Evolutionary conservation across 2,888 invertebrate genomes (phyloP).

Genomic region (Scaptomyza flava): DNA sequence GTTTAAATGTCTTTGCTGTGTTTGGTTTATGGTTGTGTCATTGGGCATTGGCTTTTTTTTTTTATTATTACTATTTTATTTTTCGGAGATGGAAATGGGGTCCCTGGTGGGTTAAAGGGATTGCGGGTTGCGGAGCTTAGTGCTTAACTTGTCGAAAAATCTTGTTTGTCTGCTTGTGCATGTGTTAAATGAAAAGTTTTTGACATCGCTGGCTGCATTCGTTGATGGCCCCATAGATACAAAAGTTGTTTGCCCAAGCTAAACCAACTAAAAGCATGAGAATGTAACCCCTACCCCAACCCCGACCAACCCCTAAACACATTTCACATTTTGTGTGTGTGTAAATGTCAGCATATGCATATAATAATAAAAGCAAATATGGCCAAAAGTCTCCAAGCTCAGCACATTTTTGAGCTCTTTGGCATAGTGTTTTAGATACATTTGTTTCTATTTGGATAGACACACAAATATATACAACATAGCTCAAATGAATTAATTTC

Average conservation of each 20-base stretch:
- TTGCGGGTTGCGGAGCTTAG: constrained; percentile 43
- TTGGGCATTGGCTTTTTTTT: constrained; percentile 45
- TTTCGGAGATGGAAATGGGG: constrained; percentile 14
- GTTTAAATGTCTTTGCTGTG: constrained; percentile 79
- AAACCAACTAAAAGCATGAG: constrained; percentile 52
- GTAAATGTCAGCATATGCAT: constrained; percentile 78
- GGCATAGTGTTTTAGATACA: constrained; percentile 41
- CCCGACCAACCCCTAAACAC: constrained; percentile 25
- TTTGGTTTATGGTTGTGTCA: constrained; percentile 76
- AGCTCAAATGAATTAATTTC: constrained; percentile 77
- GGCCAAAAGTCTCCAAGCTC: constrained; percentile 67
- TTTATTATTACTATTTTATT: not conserved
- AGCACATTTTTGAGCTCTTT: constrained; percentile 61
- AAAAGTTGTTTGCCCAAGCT: constrained; percentile 74
- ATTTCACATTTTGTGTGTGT: constrained; percentile 17
- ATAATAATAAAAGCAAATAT: constrained; percentile 77
- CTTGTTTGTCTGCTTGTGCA: constrained; percentile 65
- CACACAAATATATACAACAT: constrained; percentile 56
- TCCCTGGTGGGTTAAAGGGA: constrained; percentile 38
- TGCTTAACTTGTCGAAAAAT: constrained; percentile 69
- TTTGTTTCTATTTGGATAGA: constrained; percentile 49
- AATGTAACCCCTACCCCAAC: constrained; percentile 7
- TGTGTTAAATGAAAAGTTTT: constrained; percentile 74
- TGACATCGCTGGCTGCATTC: constrained; percentile 65
- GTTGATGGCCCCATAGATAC: constrained; percentile 75